Conservation (phyloP, 2,113 vertebrate species). For the Elephas maximus region DNA sequence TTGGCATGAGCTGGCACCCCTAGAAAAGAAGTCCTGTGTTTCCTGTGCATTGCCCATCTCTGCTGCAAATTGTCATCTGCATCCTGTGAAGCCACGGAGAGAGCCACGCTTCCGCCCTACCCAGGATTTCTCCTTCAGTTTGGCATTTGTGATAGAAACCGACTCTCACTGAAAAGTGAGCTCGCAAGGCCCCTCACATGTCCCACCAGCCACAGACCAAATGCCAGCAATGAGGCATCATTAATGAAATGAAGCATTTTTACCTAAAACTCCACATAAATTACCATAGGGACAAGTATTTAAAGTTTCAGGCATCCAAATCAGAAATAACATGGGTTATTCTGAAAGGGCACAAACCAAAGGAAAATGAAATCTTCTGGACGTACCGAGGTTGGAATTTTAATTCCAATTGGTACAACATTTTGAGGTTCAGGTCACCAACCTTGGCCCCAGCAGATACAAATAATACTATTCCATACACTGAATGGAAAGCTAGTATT, state of each 20-base stretch:
- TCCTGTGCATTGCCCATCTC: slow-evolving; percentile 75
- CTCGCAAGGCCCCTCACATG: not conserved
- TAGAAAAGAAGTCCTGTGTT: slow-evolving; percentile 74
- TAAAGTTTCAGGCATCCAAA: not conserved
- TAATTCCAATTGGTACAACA: not conserved
- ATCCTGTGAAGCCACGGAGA: slow-evolving; percentile 59
- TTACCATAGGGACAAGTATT: not conserved
- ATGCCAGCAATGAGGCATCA: not conserved
- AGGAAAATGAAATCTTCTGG: not conserved
- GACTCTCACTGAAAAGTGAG: slow-evolving; percentile 35
- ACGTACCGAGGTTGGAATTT: not conserved
- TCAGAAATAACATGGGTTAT: not conserved
- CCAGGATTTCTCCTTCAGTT: slow-evolving; percentile 76
- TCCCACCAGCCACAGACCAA: slow-evolving; percentile 41
- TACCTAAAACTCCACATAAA: not conserved
- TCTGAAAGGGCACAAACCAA: not conserved
- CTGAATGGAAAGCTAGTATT: slow-evolving; percentile 9
- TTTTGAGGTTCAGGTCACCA: not conserved
- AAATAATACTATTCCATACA: not conserved
- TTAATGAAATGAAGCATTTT: slow-evolving; percentile 28
- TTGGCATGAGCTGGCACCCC: slow-evolving; percentile 69
- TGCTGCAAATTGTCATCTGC: slow-evolving; percentile 65
- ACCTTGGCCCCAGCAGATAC: not conserved
- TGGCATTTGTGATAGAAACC: not conserved
- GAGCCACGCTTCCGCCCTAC: slow-evolving; percentile 63